Evolutionary conservation across 2,888 invertebrate species (phyloP).

Genomic region (Drosophila robusta): DNA sequence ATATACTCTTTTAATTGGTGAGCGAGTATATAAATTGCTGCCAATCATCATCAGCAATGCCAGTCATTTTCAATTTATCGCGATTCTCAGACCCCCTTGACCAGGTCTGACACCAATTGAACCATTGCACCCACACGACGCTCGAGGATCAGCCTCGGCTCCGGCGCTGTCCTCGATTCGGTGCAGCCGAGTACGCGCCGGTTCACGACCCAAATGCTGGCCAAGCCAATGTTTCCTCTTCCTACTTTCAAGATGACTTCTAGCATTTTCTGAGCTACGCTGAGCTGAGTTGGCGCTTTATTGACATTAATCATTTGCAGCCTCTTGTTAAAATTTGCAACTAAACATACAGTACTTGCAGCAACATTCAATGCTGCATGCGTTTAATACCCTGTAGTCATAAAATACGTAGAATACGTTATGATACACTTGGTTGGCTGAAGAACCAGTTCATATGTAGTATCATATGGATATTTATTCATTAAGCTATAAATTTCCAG

Average conservation of each 20-base stretch:
- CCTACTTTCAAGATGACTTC: constrained; percentile 41
- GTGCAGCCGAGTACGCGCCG: constrained; percentile 38
- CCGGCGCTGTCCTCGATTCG: constrained; percentile 62
- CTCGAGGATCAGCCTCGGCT: constrained; percentile 47
- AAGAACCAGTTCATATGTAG: too few species aligned
- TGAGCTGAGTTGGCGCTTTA: constrained; percentile 59
- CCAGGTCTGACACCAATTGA: constrained; percentile 61
- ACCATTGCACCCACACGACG: constrained; percentile 69
- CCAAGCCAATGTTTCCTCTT: constrained; percentile 19
- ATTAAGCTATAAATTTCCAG: too few species aligned
- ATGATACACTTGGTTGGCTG: too few species aligned
- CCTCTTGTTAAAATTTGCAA: constrained; percentile 74
- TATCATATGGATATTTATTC: too few species aligned
- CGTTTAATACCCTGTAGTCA: constrained; percentile 22
- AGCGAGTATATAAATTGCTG: constrained; percentile 13
- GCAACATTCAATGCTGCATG: constrained; percentile 37
- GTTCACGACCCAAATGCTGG: constrained; percentile 72
- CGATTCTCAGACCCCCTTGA: constrained; percentile 20
- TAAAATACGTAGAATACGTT: too few species aligned
- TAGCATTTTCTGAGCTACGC: constrained; percentile 30
- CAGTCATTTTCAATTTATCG: constrained; percentile 55
- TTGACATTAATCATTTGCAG: constrained; percentile 79
- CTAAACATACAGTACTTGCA: constrained; percentile 46
- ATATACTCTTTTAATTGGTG: too few species aligned
- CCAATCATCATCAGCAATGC: constrained; percentile 36